Evolutionary conservation across 2,888 invertebrate species (phyloP).

Genomic region (Meiosimyza platycephala): DNA sequence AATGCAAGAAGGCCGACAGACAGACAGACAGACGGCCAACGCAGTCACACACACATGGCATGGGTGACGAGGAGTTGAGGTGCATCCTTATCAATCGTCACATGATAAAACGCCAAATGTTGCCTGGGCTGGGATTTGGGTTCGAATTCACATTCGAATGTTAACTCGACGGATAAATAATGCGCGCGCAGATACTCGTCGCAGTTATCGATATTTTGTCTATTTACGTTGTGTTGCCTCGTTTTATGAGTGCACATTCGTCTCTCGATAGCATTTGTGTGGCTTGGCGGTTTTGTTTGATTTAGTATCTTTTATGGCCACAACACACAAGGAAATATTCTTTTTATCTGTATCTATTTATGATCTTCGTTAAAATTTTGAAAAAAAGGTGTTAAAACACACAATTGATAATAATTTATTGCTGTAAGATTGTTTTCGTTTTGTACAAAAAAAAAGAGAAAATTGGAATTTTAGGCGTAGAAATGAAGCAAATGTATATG

Average conservation of each 20-base stretch:
- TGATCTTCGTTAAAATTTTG: background rate
- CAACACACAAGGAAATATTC: background rate
- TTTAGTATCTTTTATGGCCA: conserved; percentile 9
- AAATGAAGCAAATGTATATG: too few species aligned
- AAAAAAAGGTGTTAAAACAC: conserved; percentile 9
- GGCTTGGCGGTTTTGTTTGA: conserved; percentile 22
- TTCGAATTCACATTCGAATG: conserved; percentile 18
- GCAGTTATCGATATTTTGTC: background rate
- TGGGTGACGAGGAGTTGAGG: background rate
- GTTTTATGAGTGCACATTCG: background rate
- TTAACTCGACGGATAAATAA: conserved; percentile 24
- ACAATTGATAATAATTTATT: conserved; percentile 24
- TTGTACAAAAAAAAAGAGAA: background rate
- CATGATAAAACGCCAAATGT: conserved; percentile 10
- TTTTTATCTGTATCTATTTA: conserved; percentile 15
- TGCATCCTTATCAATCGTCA: conserved; percentile 29
- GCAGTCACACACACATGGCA: background rate
- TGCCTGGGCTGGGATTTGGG: too few species aligned
- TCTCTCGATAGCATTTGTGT: background rate
- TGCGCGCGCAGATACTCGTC: conserved; percentile 13
- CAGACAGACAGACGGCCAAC: too few species aligned
- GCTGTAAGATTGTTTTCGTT: background rate
- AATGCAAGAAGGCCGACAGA: background rate
- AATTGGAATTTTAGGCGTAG: too few species aligned
- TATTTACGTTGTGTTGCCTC: conserved; percentile 14